phyloP scores from a whole-genome alignment of 2,797 vertebrate genomes.

The Argentina silus region DNA sequence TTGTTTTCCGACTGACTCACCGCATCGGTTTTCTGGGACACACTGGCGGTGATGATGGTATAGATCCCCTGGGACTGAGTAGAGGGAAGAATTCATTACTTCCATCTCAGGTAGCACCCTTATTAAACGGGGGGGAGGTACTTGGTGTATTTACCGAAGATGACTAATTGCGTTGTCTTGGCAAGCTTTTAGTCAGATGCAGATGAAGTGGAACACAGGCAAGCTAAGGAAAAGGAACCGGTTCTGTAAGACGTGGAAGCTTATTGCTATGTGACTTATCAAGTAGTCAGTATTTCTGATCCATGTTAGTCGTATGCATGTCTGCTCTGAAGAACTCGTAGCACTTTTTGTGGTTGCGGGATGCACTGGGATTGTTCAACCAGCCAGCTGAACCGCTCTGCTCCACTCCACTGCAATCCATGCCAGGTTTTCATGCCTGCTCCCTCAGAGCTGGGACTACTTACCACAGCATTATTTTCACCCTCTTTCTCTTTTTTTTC shows the following conservation, averaged over 20 bases:
- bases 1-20: neutral
- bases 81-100: constrained; percentile 12
- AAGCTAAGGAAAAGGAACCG: neutral
- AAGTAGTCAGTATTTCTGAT: too few species aligned
- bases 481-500: constrained; percentile 51
- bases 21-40: neutral
- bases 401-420: constrained; percentile 52
- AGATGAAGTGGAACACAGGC: too few species aligned
- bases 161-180: constrained; percentile 17
- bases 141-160: constrained; percentile 16
- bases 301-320: too few species aligned
- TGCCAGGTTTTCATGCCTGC: constrained; percentile 66
- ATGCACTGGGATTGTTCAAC: constrained; percentile 62
- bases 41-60: neutral
- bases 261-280: too few species aligned
- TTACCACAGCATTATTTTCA: constrained; percentile 79
- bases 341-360: constrained; percentile 39
- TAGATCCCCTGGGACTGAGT: neutral
- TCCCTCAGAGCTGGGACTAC: constrained; percentile 72
- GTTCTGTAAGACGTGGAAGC: too few species aligned
- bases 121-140: constrained; percentile 15
- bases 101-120: constrained; percentile 20
- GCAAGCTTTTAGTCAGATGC: neutral
- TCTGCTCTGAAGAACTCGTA: too few species aligned
- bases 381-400: constrained; percentile 35